A percentile compares a stretch with the other conserved stretches of the same genome.
Evolutionary conservation across 2,113 vertebrate genomes (phyloP).

Genomic region (Pelmatolapia mariae): DNA sequence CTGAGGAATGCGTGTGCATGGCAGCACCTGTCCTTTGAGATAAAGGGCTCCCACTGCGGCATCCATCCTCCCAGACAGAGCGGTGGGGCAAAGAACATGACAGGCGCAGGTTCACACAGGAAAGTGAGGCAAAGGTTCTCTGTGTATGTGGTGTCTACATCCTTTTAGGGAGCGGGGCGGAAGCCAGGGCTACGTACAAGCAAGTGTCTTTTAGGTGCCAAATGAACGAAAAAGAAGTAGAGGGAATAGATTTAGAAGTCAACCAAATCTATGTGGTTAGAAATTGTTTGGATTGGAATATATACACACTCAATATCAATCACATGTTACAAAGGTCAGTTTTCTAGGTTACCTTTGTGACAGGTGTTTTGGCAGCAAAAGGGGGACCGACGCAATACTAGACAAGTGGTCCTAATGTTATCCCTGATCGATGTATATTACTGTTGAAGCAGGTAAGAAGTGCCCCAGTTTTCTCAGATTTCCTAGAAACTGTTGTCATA

Average conservation of each 20-base stretch:
- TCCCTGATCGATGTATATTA: neutral
- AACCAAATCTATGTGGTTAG: neutral
- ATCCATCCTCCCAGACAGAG: constrained; percentile 44
- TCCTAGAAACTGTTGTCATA: neutral
- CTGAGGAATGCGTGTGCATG: neutral
- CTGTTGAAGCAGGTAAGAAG: neutral
- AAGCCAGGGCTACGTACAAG: neutral
- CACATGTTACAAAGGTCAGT: neutral
- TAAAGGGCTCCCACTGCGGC: constrained; percentile 44
- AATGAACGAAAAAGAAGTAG: neutral
- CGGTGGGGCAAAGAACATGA: constrained; percentile 32
- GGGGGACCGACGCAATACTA: neutral
- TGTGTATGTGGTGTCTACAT: neutral
- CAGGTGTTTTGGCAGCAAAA: neutral
- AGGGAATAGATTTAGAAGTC: neutral
- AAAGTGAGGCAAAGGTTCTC: neutral
- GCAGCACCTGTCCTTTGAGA: constrained; percentile 61
- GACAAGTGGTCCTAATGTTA: neutral
- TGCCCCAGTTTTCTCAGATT: neutral
- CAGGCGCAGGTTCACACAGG: constrained; percentile 13
- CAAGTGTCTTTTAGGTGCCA: neutral
- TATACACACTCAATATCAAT: neutral
- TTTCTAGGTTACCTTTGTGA: neutral
- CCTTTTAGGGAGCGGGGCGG: neutral
- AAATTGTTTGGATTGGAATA: neutral